A percentile compares a stretch with the other conserved stretches of the same genome.
phyloP scores from a whole-genome alignment of 2,888 invertebrate genomes.

The Bruchidius siliquastri region DNA sequence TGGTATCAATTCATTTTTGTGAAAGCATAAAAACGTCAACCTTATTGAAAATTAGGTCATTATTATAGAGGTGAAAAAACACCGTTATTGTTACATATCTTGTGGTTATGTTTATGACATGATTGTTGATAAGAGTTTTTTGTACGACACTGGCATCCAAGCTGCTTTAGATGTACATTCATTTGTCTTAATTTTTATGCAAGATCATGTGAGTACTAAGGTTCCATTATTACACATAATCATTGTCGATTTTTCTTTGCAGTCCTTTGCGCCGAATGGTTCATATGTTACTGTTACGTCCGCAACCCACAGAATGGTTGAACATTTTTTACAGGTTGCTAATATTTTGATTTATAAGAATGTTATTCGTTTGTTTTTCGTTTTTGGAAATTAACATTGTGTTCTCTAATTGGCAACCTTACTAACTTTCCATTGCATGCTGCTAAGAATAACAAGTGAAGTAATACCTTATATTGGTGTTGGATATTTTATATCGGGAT shows the following conservation, averaged over 20 bases:
- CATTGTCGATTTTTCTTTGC: conserved; percentile 44
- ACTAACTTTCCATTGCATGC: conserved; percentile 7
- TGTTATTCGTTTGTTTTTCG: conserved; percentile 19
- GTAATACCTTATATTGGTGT: neutral
- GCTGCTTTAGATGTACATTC: neutral
- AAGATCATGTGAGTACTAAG: neutral
- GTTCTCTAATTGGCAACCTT: conserved; percentile 16
- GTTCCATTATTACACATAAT: neutral
- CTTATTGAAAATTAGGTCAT: no score
- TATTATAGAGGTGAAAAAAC: no score
- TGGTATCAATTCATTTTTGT: no score
- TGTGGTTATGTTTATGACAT: neutral
- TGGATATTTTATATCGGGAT: neutral
- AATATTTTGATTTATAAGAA: conserved; percentile 27
- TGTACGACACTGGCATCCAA: neutral
- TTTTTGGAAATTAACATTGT: conserved; percentile 14
- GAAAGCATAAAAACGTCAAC: no score
- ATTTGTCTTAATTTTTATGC: neutral
- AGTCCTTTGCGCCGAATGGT: conserved; percentile 61
- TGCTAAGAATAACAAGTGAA: neutral
- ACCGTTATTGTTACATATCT: neutral
- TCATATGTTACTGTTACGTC: conserved; percentile 60
- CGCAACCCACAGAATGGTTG: conserved; percentile 57
- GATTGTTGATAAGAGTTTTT: neutral
- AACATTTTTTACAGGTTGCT: conserved; percentile 56